Evolutionary conservation across 2,797 vertebrate species (phyloP).

Genomic region (Phaenicophaeus curvirostris): DNA sequence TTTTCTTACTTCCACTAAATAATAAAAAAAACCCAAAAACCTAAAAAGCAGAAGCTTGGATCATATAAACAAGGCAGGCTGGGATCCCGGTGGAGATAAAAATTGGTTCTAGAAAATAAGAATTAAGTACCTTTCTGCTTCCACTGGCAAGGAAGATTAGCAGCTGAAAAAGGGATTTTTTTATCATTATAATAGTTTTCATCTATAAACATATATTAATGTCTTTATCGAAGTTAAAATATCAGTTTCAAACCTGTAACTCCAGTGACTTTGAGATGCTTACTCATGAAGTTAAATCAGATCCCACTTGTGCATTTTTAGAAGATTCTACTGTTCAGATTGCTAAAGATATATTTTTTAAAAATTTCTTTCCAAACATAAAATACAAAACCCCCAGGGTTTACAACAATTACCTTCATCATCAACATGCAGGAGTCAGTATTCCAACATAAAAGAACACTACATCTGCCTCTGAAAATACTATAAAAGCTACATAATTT

Average conservation of each 20-base stretch:
- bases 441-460: constrained; percentile 67
- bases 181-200: background rate
- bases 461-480: constrained; percentile 41
- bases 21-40: background rate
- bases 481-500: constrained; percentile 41
- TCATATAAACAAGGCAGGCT: background rate
- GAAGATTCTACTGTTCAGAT: constrained; percentile 28
- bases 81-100: background rate
- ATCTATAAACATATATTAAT: background rate
- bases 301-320: background rate
- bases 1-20: background rate
- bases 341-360: constrained; percentile 1
- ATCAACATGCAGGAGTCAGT: constrained; percentile 67
- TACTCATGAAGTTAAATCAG: background rate
- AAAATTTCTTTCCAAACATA: constrained; percentile 37
- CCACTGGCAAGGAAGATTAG: background rate
- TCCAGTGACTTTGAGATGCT: background rate
- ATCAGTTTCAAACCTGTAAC: background rate
- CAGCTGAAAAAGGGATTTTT: background rate
- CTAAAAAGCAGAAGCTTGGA: background rate
- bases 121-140: background rate
- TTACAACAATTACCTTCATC: constrained; percentile 30
- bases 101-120: background rate
- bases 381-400: background rate
- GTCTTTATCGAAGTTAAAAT: background rate